Evolutionary conservation across 2,797 vertebrate species (phyloP).

Genomic region (Anas georgica): DNA sequence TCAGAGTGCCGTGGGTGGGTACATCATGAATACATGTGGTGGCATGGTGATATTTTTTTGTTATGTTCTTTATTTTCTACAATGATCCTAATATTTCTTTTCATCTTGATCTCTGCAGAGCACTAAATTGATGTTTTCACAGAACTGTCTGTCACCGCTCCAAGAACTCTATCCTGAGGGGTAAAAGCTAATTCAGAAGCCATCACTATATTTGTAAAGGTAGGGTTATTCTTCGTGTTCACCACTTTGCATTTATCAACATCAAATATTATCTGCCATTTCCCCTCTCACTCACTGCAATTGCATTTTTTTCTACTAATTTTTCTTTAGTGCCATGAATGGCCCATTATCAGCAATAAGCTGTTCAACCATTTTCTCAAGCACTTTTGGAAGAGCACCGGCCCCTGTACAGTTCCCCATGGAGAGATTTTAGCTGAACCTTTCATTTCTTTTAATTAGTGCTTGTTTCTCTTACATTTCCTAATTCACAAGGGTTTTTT

Average conservation of each 20-base stretch:
- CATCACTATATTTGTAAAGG: constrained; percentile 6
- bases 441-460: neutral
- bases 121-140: constrained; percentile 58
- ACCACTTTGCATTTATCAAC: neutral
- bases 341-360: neutral
- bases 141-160: constrained; percentile 22
- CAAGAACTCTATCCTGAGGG: constrained; percentile 49
- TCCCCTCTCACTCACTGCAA: neutral
- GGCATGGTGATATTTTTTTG: constrained; percentile 15
- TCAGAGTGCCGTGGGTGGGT: neutral
- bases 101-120: constrained; percentile 33
- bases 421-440: neutral
- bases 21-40: neutral
- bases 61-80: constrained; percentile 35
- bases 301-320: neutral
- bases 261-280: neutral
- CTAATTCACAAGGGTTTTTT: neutral
- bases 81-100: constrained; percentile 45
- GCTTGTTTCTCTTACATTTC: neutral
- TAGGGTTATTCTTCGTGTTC: neutral
- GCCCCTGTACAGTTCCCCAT: neutral
- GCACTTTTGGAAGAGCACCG: neutral
- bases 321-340: neutral
- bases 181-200: constrained; percentile 54
- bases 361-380: neutral